Conservation (phyloP, 2,113 vertebrate species). For the Ctenomys sociabilis region DNA sequence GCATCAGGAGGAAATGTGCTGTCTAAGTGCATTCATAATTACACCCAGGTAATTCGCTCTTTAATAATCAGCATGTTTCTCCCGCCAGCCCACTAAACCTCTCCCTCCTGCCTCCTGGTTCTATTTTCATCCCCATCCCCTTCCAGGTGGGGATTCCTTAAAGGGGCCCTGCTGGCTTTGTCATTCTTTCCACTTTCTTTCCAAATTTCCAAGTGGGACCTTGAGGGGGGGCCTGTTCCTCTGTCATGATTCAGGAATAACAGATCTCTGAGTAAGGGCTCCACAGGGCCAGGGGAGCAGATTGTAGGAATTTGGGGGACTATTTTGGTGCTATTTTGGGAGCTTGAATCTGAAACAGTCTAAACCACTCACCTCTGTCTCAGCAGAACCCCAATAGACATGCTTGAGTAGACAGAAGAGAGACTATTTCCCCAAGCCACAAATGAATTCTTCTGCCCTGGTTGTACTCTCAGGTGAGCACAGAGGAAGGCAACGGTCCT, state of each 20-base stretch:
- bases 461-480: not conserved
- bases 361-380: not conserved
- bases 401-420: not conserved
- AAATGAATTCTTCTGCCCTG: not conserved
- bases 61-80: conserved; percentile 55
- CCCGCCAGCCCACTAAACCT: not conserved
- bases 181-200: not conserved
- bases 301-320: not conserved
- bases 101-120: not conserved
- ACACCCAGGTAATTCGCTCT: conserved; percentile 53
- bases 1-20: not conserved
- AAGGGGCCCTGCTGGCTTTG: not conserved
- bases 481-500: not conserved
- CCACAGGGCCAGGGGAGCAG: not conserved
- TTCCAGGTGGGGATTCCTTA: conserved; percentile 41
- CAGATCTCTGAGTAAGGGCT: not conserved
- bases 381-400: not conserved
- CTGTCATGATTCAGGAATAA: not conserved
- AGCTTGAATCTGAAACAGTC: not conserved
- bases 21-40: not conserved
- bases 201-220: not conserved
- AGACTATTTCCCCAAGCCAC: not conserved
- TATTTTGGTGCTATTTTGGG: not conserved
- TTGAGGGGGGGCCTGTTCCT: not conserved
- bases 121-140: conserved; percentile 47